A percentile compares a stretch with the other conserved stretches of the same genome.
phyloP scores from a whole-genome alignment of 2,113 vertebrate species.

The Nothobranchius kuhntae region DNA sequence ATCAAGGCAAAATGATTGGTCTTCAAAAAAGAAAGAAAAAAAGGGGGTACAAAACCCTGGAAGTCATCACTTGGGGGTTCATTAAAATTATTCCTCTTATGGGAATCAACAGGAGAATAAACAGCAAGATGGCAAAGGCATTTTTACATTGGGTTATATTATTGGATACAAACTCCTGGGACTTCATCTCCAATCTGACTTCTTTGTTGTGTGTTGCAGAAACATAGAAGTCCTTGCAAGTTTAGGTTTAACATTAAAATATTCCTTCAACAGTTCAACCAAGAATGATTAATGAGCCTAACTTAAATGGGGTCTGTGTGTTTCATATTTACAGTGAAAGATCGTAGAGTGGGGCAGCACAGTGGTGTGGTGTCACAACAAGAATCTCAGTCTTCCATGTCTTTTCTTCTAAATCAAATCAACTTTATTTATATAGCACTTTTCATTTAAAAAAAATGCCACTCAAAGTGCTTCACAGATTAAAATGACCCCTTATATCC shows the following conservation, averaged over 20 bases:
- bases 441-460: too few species aligned
- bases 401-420: neutral
- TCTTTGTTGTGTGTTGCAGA: slow-evolving; percentile 24
- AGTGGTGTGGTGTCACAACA: neutral
- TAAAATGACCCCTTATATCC: too few species aligned
- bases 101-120: slow-evolving; percentile 54
- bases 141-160: slow-evolving; percentile 47
- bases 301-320: slow-evolving; percentile 42
- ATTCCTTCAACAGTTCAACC: slow-evolving; percentile 27
- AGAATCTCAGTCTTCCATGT: too few species aligned
- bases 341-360: neutral
- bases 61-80: slow-evolving; percentile 64
- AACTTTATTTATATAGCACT: too few species aligned
- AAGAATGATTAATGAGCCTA: slow-evolving; percentile 24
- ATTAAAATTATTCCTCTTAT: slow-evolving; percentile 65
- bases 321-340: slow-evolving; percentile 43
- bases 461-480: too few species aligned
- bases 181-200: slow-evolving; percentile 35
- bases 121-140: slow-evolving; percentile 22
- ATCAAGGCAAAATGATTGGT: slow-evolving; percentile 61
- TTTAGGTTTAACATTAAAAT: slow-evolving; percentile 23
- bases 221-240: slow-evolving; percentile 10
- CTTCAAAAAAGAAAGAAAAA: slow-evolving; percentile 38
- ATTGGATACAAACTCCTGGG: slow-evolving; percentile 31
- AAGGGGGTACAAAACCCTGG: slow-evolving; percentile 13